Evolutionary conservation across 2,797 vertebrate species (phyloP).

Genomic region (Fringilla coelebs): DNA sequence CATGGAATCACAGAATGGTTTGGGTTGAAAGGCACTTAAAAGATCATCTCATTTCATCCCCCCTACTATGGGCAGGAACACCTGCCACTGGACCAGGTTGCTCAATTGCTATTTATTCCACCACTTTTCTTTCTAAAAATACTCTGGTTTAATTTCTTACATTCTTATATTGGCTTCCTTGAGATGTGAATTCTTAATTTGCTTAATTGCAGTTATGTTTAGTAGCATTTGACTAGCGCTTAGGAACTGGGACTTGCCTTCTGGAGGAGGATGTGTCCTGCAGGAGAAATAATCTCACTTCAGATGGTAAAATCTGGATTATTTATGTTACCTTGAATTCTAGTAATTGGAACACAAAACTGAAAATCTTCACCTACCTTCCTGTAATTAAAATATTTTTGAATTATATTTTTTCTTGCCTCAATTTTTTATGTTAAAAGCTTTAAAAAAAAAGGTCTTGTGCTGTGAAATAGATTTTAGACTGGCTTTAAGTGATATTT

Average conservation of each 20-base stretch:
- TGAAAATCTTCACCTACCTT: background rate
- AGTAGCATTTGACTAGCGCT: background rate
- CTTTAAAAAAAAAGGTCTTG: background rate
- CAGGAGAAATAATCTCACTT: background rate
- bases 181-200: background rate
- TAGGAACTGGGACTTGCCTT: background rate
- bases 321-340: background rate
- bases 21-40: background rate
- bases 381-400: background rate
- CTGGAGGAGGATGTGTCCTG: background rate
- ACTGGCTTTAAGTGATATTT: background rate
- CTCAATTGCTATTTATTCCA: background rate
- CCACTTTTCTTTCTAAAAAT: background rate
- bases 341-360: background rate
- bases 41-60: background rate
- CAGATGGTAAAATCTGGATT: background rate
- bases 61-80: background rate
- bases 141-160: background rate
- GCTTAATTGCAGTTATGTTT: background rate
- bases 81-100: background rate
- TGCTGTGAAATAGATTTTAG: background rate
- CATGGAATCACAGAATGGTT: background rate
- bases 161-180: background rate
- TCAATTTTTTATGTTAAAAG: background rate
- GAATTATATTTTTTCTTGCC: background rate